phyloP scores from a whole-genome alignment of 2,113 vertebrate genomes.

The Perca fluviatilis region DNA sequence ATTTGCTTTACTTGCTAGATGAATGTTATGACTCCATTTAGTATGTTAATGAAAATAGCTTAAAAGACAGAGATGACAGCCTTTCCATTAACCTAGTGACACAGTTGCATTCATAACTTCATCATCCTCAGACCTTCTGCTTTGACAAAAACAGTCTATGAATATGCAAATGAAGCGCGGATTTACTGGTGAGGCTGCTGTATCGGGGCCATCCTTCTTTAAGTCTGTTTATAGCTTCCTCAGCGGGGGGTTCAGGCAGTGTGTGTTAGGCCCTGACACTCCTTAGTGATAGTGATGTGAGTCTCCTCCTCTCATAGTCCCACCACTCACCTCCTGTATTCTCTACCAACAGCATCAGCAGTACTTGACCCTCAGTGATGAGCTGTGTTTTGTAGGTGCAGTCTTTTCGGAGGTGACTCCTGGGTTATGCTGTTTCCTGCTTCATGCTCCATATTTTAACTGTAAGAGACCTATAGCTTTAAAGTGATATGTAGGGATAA shows the following conservation, averaged over 20 bases:
- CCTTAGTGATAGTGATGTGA: background rate
- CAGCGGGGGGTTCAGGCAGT: conserved; percentile 36
- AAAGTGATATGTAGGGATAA: background rate
- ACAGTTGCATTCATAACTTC: conserved; percentile 16
- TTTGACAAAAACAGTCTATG: conserved; percentile 35
- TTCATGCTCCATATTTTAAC: background rate
- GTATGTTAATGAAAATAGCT: conserved; percentile 19
- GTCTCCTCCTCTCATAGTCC: conserved; percentile 21
- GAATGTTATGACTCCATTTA: conserved; percentile 18
- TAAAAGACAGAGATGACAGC: conserved; percentile 1
- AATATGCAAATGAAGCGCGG: conserved; percentile 10
- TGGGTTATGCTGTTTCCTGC: background rate
- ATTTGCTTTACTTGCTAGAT: conserved; percentile 1
- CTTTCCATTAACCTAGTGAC: conserved; percentile 29
- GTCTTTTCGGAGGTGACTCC: background rate
- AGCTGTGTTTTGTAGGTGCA: background rate
- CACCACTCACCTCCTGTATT: conserved; percentile 30
- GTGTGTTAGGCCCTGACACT: background rate
- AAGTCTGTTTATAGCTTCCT: conserved; percentile 55
- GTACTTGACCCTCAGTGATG: conserved; percentile 14
- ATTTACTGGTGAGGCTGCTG: conserved; percentile 25
- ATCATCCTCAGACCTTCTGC: conserved; percentile 7
- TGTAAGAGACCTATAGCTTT: background rate
- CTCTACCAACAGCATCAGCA: conserved; percentile 15
- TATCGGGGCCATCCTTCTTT: conserved; percentile 29